Evolutionary conservation across 1,140 invertebrate genomes (phyloP).

Genomic region (Telenomus remus): DNA sequence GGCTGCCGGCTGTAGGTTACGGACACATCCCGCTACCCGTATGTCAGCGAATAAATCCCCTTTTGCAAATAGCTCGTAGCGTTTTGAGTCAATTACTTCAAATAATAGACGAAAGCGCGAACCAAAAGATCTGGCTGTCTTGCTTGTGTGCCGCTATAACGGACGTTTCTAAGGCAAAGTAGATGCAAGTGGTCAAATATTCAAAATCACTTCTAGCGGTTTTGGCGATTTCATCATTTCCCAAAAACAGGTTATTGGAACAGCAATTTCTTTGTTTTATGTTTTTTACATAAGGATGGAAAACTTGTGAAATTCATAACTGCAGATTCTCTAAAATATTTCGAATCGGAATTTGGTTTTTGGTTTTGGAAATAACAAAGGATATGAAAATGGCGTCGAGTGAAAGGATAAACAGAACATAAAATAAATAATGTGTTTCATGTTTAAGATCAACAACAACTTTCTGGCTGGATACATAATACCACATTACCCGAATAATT

Average conservation of each 20-base stretch:
- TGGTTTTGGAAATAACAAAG: too few relatives aligned
- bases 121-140: conserved; percentile 33
- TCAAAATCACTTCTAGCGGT: neutral
- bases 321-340: too few relatives aligned
- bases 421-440: too few relatives aligned
- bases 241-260: neutral
- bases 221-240: neutral
- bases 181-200: conserved; percentile 20
- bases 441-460: too few relatives aligned
- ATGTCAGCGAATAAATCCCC: conserved; percentile 37
- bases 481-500: too few relatives aligned
- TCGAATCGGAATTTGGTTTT: too few relatives aligned
- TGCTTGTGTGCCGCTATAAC: neutral
- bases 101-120: conserved; percentile 56
- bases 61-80: conserved; percentile 57
- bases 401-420: too few relatives aligned
- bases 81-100: conserved; percentile 57
- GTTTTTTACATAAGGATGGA: too few relatives aligned
- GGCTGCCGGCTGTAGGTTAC: conserved; percentile 53
- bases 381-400: too few relatives aligned
- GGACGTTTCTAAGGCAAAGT: neutral
- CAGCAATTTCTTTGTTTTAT: too few relatives aligned
- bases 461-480: too few relatives aligned
- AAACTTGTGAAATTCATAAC: too few relatives aligned
- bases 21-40: conserved; percentile 36